Conservation (phyloP, 23 tunicate species). For the Styela clava region DNA sequence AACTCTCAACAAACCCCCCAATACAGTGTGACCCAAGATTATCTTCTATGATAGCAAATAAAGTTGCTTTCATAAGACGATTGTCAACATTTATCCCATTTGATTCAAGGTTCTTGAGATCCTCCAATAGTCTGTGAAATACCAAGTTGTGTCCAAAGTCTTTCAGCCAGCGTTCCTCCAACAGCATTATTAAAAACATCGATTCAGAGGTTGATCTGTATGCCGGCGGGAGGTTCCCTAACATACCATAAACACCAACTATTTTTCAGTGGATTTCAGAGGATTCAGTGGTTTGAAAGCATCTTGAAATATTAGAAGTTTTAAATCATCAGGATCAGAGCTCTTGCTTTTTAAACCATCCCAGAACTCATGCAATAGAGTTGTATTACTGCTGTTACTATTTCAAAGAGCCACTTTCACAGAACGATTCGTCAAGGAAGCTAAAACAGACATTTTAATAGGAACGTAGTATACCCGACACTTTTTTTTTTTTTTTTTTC, state of each 20-base stretch:
- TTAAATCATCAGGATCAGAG: background rate
- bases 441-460: background rate
- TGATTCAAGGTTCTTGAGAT: background rate
- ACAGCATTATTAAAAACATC: background rate
- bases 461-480: slow-evolving; percentile 10
- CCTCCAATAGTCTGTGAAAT: background rate
- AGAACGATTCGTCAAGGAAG: background rate
- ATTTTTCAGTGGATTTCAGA: background rate
- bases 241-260: background rate
- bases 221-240: background rate
- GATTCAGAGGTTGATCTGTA: background rate
- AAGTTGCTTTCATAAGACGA: background rate
- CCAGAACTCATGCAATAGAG: background rate
- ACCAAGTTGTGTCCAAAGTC: background rate
- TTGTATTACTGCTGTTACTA: background rate
- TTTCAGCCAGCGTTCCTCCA: background rate
- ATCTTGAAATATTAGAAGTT: background rate
- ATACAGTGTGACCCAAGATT: slow-evolving; percentile 39
- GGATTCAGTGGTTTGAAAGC: background rate
- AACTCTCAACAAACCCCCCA: slow-evolving; percentile 50
- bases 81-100: background rate
- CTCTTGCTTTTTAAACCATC: background rate
- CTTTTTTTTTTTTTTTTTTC: background rate
- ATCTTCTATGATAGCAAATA: slow-evolving; percentile 17
- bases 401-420: background rate